Evolutionary conservation across 2,113 vertebrate species (phyloP).

Genomic region (Cebidichthys violaceus): DNA sequence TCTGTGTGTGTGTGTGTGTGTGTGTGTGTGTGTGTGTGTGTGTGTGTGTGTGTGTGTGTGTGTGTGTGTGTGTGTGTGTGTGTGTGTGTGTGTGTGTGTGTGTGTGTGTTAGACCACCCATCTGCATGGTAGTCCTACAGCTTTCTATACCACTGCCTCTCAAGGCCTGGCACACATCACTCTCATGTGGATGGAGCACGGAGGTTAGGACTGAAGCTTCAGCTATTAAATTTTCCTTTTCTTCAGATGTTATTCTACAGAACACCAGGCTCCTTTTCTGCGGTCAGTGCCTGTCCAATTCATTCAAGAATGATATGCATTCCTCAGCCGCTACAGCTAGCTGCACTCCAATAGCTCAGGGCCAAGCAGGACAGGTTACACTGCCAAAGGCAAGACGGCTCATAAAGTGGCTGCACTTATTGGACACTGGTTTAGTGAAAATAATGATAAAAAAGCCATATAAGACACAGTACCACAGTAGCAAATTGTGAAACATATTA

Average conservation of each 20-base stretch:
- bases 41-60: no score
- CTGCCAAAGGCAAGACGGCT: constrained; percentile 48
- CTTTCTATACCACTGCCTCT: constrained; percentile 12
- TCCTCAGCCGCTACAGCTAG: constrained; percentile 43
- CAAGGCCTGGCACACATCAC: constrained; percentile 7
- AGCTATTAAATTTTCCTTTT: constrained; percentile 53
- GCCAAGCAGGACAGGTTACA: constrained; percentile 52
- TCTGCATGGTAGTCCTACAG: constrained; percentile 9
- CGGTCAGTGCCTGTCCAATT: constrained; percentile 62
- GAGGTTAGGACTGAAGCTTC: constrained; percentile 25
- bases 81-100: no score
- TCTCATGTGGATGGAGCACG: background rate
- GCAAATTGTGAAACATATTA: constrained; percentile 76
- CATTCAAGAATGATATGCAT: constrained; percentile 69
- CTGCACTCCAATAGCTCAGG: constrained; percentile 33
- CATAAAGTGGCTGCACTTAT: constrained; percentile 47
- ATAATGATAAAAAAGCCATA: constrained; percentile 57
- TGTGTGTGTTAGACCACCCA: constrained; percentile 59
- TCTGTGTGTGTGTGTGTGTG: no score
- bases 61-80: no score
- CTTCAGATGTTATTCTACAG: constrained; percentile 63
- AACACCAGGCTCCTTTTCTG: constrained; percentile 56
- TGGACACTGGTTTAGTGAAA: constrained; percentile 55
- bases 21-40: no score
- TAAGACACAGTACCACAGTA: constrained; percentile 61